Evolutionary conservation across 1,140 invertebrate genomes (phyloP), one percentile per base, ranked within the genome.

Genomic region (Leptinotarsa lineolata): DNA sequence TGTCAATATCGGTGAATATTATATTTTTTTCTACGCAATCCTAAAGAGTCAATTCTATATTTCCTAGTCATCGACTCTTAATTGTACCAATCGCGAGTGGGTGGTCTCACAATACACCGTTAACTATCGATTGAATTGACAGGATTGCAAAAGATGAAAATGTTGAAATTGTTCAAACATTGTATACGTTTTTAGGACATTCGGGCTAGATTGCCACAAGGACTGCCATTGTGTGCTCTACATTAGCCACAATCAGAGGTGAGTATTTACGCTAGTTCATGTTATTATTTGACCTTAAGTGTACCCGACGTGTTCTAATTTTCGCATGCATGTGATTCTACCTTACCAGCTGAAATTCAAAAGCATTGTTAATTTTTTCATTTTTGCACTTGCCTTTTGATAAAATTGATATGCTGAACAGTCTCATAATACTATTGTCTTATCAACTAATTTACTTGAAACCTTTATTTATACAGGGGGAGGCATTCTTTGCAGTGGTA

Each of bases 71-170:
- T 54, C 48, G 48, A 54, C 15, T 18, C 48, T 4, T 54, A 54
- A 54, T n/a, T 54, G 48, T 54, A 54, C 48, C 24, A 63, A 20
- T 63, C 61, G 24, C 61, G 61, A 63, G 61, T 63, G 61, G 61
- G 61, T 63, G 61, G 16, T 63, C 61, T 63, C 61, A 59, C 20
- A 63, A 54, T 54, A 54, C 48, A 54, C 48, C 48, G 48, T 54
- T 54, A 39, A 54, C 48, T 54, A 54, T 54, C 11, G 61, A 22
- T 22, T 63, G 20, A 30, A 63, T 63, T 30, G 61, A 63, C 61
- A 21, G 61, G 20, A 63, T 21, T 18, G 20, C 61, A 63, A 63
- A 63, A 63, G 20, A 63, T 11, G 20, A 63, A 30, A 21, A 63
- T 63, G 20, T 63, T 22, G 61, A 63, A 21, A 12, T 63, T 63